Evolutionary conservation across 2,113 vertebrate species (phyloP), one percentile per base, ranked within the genome.

Genomic region (Todiramphus saurophagus): DNA sequence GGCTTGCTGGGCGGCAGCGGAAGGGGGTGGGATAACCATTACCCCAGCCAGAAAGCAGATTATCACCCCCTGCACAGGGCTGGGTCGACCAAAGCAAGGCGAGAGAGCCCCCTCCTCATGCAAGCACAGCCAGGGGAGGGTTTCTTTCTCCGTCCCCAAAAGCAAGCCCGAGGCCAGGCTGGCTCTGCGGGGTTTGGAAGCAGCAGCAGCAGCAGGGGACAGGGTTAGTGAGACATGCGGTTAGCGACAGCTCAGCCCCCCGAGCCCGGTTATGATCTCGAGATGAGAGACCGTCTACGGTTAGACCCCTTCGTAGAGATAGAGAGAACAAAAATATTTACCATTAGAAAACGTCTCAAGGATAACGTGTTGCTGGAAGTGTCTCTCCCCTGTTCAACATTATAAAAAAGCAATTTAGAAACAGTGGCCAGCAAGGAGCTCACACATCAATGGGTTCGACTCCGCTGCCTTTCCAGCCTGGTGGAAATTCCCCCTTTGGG

Each of bases 281-380:
- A 95, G 94, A 80, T 95, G 97, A 96, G 91, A 89, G 94, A 86
- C 60, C 74, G 7, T 66, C 96, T 82, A 80, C 4, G 5, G 96
- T 97, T 97, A 97, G 95, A 92, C 72, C 96, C 91, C 97, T 90
- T 84, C 4, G 31, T 30, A 96, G 95, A 97, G 96, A 96, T 91
- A 97, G 96, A 86, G 96, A 97, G 97, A 97, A 98, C 98, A 96
- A 97, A 97, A 94, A 99, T 99, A 99, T 99, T 99, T 99, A 99
- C 99, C 99, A 99, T 99, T 99, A 98, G 99, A 99, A 98, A 99
- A 99, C 98, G 98, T 99, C 98, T 99, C 98, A 97, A 98, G 98
- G 98, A 98, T 97, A 98, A 98, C 97, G 98, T 97, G 98, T 98
- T 99, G 98, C 98, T 98, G 99, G 98, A 98, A 97, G 98, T 98